Evolutionary conservation across 2,888 invertebrate species (phyloP), one percentile per base, ranked within the genome.

Genomic region (Oegoconia quadripuncta): DNA sequence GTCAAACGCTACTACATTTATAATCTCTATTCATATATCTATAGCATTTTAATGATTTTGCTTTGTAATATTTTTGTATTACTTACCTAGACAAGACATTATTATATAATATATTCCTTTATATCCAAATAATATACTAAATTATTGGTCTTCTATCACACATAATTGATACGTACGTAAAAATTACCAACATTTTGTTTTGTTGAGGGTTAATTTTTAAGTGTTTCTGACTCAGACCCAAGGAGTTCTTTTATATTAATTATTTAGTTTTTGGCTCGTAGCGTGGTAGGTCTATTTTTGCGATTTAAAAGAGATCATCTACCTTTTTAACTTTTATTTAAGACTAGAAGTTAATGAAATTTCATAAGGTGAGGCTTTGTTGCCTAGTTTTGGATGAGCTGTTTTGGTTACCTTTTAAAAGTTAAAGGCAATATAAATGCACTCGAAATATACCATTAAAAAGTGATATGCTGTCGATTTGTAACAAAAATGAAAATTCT

Each of bases 111-210:
- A 42, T 37, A 40, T 47, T 55, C 55, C 40, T 42, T 51, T 55
- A 54, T 60, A 55, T 64, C 54, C 58, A 63, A 56, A 56, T 54
- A 54, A 54, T 59, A 62, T 71, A 69, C 57, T 62, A 59, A 63
- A 59, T 65, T 72, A 70, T 77, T 81, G 80, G 82, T 83, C 79
- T 72, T 72, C 80, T 81, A 81, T 80, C 78, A 82, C 80, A 77
- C 74, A 68, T 68, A 71, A 73, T 67, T 66, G 64, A 76, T 74
- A 80, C 75, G 77, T 74, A 74, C 67, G 64, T 69, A 41, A 59
- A 46, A 40, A 52, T 52, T 55, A 49, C 22, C 25, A 39, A 39
- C 30, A 12, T 38, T n/a, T n/a, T n/a, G n/a, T 22, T 22, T 22
- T 3, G 22, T 22, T 27, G 4, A 13, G 6, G 3, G 15, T 20